Evolutionary conservation across 2,888 invertebrate species (phyloP), one percentile per base, ranked within the genome.

Genomic region (Trileptium ribeirensis): DNA sequence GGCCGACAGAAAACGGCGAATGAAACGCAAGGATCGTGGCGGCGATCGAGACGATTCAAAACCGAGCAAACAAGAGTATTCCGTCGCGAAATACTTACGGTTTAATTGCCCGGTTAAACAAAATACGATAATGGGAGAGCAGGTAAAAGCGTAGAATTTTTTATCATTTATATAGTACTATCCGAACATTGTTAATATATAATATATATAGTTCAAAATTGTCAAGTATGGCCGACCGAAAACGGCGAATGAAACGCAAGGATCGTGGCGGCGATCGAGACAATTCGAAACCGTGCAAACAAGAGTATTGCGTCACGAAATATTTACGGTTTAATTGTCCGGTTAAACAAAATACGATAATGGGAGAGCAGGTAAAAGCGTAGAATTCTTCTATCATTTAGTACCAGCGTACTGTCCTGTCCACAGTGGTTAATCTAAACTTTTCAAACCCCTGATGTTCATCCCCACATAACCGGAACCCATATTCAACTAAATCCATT

Each of bases 361-460:
- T 97, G 79, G 95, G 95, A 88, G 97, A 98, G 89, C 94, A 95
- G 89, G 97, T 98, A 19, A 95, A 96, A 89, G n/a, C n/a, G n/a
- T n/a, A n/a, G n/a, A n/a, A n/a, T n/a, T n/a, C n/a, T n/a, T n/a
- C n/a, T n/a, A n/a, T n/a, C n/a, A n/a, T n/a, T n/a, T n/a, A n/a
- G n/a, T n/a, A n/a, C n/a, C n/a, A n/a, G n/a, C n/a, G n/a, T n/a
- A n/a, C n/a, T n/a, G n/a, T n/a, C n/a, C n/a, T n/a, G n/a, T n/a
- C n/a, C n/a, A n/a, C n/a, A n/a, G n/a, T n/a, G n/a, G n/a, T n/a
- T n/a, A n/a, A n/a, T n/a, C n/a, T n/a, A n/a, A n/a, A n/a, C n/a
- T n/a, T n/a, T n/a, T n/a, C n/a, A n/a, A n/a, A n/a, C n/a, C n/a
- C n/a, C n/a, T n/a, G n/a, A n/a, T n/a, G n/a, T n/a, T n/a, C n/a